A percentile compares a stretch with the other conserved stretches of the same genome.
These are phyloP conservation scores for Carabus problematicus DNA, from an alignment of 2,888 invertebrate species.

Conservation along the genomic window DNA sequence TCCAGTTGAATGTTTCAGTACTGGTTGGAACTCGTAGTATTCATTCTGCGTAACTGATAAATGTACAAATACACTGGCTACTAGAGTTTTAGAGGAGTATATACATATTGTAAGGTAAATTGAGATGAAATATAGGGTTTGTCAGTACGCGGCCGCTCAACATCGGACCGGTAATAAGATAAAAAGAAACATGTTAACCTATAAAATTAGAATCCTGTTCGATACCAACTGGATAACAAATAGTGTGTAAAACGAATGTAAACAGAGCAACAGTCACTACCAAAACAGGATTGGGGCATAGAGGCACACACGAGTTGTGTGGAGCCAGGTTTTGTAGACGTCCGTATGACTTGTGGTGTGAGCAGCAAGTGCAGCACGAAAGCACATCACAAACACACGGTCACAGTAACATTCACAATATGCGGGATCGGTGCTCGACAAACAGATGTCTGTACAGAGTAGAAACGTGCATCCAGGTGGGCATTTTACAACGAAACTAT, in stretches of 20 bases:
- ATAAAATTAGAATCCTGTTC: conserved; percentile 37
- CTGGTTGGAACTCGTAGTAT: too few species aligned
- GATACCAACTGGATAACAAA: conserved; percentile 29
- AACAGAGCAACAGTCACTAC: conserved; percentile 43
- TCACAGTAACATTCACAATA: conserved; percentile 15
- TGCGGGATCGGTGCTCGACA: conserved; percentile 5
- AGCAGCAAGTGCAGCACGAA: conserved; percentile 13
- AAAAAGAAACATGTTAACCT: conserved; percentile 39
- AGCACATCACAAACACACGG: conserved; percentile 4
- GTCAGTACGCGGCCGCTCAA: too few species aligned
- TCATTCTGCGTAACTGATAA: too few species aligned
- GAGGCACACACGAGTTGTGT: conserved; percentile 28
- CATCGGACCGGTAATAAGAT: conserved; percentile 1
- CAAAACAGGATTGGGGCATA: conserved; percentile 40
- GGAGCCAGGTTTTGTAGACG: conserved; percentile 35
- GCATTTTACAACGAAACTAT: conserved; percentile 50
- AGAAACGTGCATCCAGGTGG: conserved; percentile 25
- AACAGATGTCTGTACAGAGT: conserved; percentile 16
- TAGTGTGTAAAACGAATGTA: conserved; percentile 39
- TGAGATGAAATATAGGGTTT: too few species aligned
- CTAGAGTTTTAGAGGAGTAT: too few species aligned
- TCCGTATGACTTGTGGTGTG: too few species aligned
- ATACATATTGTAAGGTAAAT: too few species aligned
- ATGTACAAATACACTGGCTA: too few species aligned
- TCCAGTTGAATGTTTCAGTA: too few species aligned